Evolutionary conservation across 2,797 vertebrate species (phyloP), one percentile per base, ranked within the genome.

Genomic region (Melanotaenia nigrans): DNA sequence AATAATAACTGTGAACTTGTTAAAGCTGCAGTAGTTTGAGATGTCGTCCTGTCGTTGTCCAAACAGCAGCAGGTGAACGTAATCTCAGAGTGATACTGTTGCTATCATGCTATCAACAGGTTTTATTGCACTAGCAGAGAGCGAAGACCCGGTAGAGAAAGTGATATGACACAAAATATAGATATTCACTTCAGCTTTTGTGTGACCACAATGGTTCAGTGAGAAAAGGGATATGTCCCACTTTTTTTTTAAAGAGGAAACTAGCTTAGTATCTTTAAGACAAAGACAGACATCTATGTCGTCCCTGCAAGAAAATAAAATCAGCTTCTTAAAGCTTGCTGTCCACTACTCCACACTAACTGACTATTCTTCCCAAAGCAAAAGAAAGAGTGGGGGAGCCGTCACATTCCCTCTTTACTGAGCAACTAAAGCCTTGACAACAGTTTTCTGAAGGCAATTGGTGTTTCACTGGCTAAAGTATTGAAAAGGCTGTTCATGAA

Each of bases 381-480:
- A n/a, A 64, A 71, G 61, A 22, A 65, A 71, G 61, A 56, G 38
- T 54, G 58, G 62, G 51, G 68, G 65, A 40, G 40, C 14, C 5
- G 5, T 62, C 73, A 67, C 88, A 90, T 92, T 90, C 89, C 61
- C 72, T 60, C 69, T 61, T 14, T 85, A 62, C 85, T 79, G 80
- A 74, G 89, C 86, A 88, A 84, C 84, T 61, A 66, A 53, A 88
- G 35, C 85, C 85, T 65, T 85, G 85, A 79, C 88, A 82, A 90
- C 88, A 56, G 33, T 63, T 85, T 68, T 78, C 77, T 78, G 11
- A 62, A 54, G 51, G 45, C 71, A 30, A 25, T 9, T 59, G 70
- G 22, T 9, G 36, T 64, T 74, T 84, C 13, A 33, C 32, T n/a
- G 20, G 47, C 58, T 24, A 38, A 56, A 54, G 54, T 22, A 45